Base-by-base conservation (phyloP, 1,140 invertebrate genomes). In the Drosophila persimilis region DNA sequence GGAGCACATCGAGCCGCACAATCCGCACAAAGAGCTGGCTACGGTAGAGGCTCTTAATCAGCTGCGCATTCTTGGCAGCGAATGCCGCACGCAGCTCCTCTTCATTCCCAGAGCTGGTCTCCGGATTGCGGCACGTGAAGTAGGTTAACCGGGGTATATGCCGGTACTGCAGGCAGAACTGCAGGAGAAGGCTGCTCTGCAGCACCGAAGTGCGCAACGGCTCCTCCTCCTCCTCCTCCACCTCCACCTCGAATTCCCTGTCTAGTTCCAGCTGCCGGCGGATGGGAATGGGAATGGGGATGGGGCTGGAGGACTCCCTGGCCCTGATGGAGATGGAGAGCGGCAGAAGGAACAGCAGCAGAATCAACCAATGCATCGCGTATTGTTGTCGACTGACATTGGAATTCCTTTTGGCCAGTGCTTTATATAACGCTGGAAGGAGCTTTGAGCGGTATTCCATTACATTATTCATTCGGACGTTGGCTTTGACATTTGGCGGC, bases 71-170 rank as follows among this genome's bases (percentile, higher is more conserved):
- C 83, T 83, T 81, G 54, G 64, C 74, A 71, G 50, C 53, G 66
- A 81, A 76, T 64, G 71, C 73, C 46, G 45, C 61, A 63, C 58
- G 75, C 24, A 83, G 57, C 41, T 11, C 35, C 35, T 75, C 66
- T 57, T 57, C 51, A 20, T 54, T 44, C 43, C 60, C 59, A 61
- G 26, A 26, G 48, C 45, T 44, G 29, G 60, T 45, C 31, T 58
- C 65, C 44, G 59, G 65, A 57, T 73, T 69, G 71, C 67, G 80
- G 78, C 90, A 91, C 62, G 86, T 89, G 67, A 89, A 90, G 66
- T 78, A 90, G 61, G 80, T 91, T 62, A 91, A 58, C 57, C 90
- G 65, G 51, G 88, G 84, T 67, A 91, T 91, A 65, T 86, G 71
- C 62, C 91, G 91, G 65, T 89, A 72, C 59, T 60, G 50, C 59